These are phyloP conservation scores for Chelonus formosanus DNA, from an alignment of 2,888 invertebrate genomes.

Conservation along the genomic window DNA sequence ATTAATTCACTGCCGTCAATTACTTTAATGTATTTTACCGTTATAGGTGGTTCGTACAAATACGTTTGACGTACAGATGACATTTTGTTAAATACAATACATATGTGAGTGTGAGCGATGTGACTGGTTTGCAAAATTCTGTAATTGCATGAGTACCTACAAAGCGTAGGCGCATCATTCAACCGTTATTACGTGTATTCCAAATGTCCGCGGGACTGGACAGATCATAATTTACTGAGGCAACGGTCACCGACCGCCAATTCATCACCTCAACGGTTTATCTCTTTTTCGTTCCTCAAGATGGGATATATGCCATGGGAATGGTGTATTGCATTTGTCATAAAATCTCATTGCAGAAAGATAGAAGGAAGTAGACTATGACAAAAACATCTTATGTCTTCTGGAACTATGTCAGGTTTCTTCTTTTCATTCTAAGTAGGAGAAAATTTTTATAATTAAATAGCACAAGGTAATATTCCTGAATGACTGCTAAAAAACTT, in stretches of 20 bases:
- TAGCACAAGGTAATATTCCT: too few relatives aligned
- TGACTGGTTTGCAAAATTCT: slow-evolving; percentile 17
- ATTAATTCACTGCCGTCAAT: too few relatives aligned
- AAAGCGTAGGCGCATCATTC: slow-evolving; percentile 13
- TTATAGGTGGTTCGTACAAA: too few relatives aligned
- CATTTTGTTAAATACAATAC: neutral
- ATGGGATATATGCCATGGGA: slow-evolving; percentile 12
- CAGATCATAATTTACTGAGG: slow-evolving; percentile 37
- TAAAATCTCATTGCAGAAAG: neutral
- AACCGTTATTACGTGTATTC: slow-evolving; percentile 30
- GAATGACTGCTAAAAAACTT: too few relatives aligned
- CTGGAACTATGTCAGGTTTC: too few relatives aligned
- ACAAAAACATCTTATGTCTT: too few relatives aligned
- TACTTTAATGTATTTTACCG: too few relatives aligned
- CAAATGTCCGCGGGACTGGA: slow-evolving; percentile 10
- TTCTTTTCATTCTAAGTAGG: too few relatives aligned
- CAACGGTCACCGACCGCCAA: slow-evolving; percentile 30
- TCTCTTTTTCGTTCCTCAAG: slow-evolving; percentile 36
- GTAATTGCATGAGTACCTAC: slow-evolving; percentile 13
- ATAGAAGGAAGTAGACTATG: too few relatives aligned
- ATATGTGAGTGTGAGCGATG: slow-evolving; percentile 3
- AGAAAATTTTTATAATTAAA: too few relatives aligned
- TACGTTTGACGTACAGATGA: too few relatives aligned
- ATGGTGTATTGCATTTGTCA: slow-evolving; percentile 25
- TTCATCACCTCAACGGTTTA: slow-evolving; percentile 37